Evolutionary conservation across 2,797 vertebrate species (phyloP).

Genomic region (Cirrhinus mrigala): DNA sequence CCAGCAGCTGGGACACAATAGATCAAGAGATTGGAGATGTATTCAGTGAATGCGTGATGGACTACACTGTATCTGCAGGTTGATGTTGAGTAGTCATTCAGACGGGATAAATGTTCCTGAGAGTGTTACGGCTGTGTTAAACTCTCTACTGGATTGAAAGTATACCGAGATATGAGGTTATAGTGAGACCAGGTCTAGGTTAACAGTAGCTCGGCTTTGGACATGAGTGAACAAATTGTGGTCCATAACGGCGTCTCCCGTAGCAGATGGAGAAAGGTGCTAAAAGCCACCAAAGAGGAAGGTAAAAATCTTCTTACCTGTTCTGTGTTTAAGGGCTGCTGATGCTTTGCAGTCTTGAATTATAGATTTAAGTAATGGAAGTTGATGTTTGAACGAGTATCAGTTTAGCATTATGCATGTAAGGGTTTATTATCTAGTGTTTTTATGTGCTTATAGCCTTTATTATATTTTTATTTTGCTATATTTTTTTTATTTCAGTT

Average conservation of each 20-base stretch:
- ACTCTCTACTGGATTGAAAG: background rate
- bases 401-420: background rate
- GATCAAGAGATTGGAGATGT: background rate
- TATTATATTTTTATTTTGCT: background rate
- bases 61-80: background rate
- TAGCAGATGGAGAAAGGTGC: conserved; percentile 53
- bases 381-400: background rate
- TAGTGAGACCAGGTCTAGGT: background rate
- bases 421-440: too few relatives aligned
- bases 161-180: too few relatives aligned
- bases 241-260: conserved; percentile 25
- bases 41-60: background rate
- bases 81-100: background rate
- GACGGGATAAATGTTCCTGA: background rate
- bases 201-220: background rate
- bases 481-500: background rate
- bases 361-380: background rate
- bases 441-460: too few relatives aligned
- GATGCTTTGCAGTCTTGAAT: background rate
- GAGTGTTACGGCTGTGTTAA: background rate
- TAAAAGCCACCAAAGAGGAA: conserved; percentile 49
- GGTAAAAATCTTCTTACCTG: conserved; percentile 18
- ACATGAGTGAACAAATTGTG: conserved; percentile 26
- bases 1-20: background rate
- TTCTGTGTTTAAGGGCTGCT: background rate